Evolutionary conservation across 2,797 vertebrate genomes (phyloP), one percentile per base, ranked within the genome.

Genomic region (Tapera naevia): DNA sequence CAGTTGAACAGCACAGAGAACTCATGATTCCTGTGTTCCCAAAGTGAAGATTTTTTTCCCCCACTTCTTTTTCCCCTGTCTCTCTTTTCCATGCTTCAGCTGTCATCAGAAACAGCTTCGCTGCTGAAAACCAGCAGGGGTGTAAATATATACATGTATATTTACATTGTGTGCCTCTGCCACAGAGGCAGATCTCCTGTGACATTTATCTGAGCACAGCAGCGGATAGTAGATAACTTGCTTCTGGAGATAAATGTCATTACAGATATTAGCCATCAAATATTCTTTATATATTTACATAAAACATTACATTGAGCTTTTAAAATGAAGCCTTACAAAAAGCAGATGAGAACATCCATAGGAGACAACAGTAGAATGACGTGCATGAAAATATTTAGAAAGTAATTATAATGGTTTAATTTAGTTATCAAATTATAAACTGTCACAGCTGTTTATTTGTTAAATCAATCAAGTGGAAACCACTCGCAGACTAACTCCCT

Each of bases 231-330:
- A 93, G 92, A 96, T 96, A 95, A 85, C 37, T 1, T 11, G 1
- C 62, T 92, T 67, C 80, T 73, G 82, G 81, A 96, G 89, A 94
- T 96, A 94, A 96, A 94, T 91, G 95, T 94, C 95, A 96, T 88
- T 61, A 57, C 70, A 93, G 85, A 71, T 86, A 96, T 91, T 90
- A 96, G 71, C 65, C 75, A 85, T 95, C 89, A 93, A 92, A 60
- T 81, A 90, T 32, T 89, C 89, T 96, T 94, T 95, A 76, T 95
- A 53, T 91, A 96, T 96, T 95, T 96, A 94, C 96, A 96, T 96
- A 94, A 96, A 95, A 33, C 66, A 69, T 50, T 81, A 91, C 85
- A 92, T 95, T 87, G 86, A 88, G 78, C n/a, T 61, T 93, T 96
- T 91, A 91, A 70, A 80, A 71, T 15, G 73, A 94, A 96, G 48